Base-by-base conservation (phyloP, 1,140 invertebrate species). In the Drosophila sp. region DNA sequence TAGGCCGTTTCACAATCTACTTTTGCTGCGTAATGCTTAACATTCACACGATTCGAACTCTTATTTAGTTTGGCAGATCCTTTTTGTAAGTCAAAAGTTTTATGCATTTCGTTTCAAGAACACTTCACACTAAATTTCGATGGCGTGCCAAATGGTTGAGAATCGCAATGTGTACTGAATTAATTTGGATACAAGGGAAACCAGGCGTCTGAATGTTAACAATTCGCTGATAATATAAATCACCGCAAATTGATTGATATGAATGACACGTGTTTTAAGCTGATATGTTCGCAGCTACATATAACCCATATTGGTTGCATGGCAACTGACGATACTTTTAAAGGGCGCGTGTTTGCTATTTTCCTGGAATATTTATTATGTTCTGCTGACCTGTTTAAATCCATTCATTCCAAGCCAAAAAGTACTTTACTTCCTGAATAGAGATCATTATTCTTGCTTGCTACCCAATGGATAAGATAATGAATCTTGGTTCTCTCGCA, bases 91-190 rank as follows among this genome's bases (percentile, higher is more conserved):
- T 41, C 54, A 71, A 66, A 84, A 70, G 62, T 80, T 65, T 61
- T 84, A 68, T 40, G 58, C 84, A 89, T 89, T 89, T 89, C 84
- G 76, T 66, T 64, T 38, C 17, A 11, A n/a, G 32, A 76, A 40
- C 23, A 57, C 32, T 71, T 33, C 47, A 40, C 27, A 64, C 44
- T 58, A 44, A 44, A 23, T 38, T 17, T 17, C 2, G n/a, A 35
- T 58, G n/a, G 44, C 44, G 44, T 38, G 55, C 55, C 63, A 61
- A 72, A 76, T 56, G 4, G 65, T 38, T 55, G 57, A n/a, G 38
- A 68, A 76, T 54, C 35, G 29, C 29, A 47, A 73, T 76, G 17
- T 67, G 25, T 64, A 86, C 79, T 79, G 76, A 61, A 61, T 29
- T n/a, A 3, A 27, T 27, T 61, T 17, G 40, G 27, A 44, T 41